Percentiles rank a stretch among this genome's conserved stretches.
These are phyloP conservation scores for Tiliacea citrago DNA, from an alignment of 2,888 invertebrate species.

Conservation along the genomic window DNA sequence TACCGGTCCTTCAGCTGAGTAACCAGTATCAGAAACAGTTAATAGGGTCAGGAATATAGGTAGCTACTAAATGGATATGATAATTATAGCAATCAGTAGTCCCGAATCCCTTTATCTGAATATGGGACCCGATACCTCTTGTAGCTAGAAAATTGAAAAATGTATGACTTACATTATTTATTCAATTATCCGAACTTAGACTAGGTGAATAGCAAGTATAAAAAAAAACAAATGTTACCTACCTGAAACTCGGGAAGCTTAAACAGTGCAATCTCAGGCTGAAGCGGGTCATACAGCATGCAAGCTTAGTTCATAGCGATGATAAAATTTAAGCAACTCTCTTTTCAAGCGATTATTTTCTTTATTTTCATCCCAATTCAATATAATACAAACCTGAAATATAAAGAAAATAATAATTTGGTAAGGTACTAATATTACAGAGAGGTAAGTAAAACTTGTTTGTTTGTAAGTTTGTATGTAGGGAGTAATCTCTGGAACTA, in stretches of 20 bases:
- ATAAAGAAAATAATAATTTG: neutral
- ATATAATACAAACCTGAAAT: conserved; percentile 31
- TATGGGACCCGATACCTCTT: neutral
- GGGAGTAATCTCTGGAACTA: too few relatives aligned
- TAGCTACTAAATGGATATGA: neutral
- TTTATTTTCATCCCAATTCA: neutral
- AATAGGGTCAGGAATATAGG: neutral
- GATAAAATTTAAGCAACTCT: conserved; percentile 3
- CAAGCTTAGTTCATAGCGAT: neutral
- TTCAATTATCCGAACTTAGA: neutral
- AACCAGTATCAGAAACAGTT: neutral
- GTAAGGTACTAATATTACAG: too few relatives aligned
- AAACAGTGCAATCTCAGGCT: neutral
- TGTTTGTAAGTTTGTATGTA: too few relatives aligned
- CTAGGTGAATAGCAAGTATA: neutral
- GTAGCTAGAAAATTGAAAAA: neutral
- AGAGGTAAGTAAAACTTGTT: too few relatives aligned
- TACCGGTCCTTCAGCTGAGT: neutral
- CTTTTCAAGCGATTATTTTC: neutral
- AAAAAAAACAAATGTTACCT: neutral
- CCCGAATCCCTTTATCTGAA: neutral
- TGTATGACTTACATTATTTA: neutral
- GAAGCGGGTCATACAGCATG: conserved; percentile 23
- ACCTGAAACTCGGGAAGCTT: neutral
- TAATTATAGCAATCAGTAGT: neutral